Evolutionary conservation across 2,888 invertebrate genomes (phyloP), one percentile per base, ranked within the genome.

Genomic region (Bugula neritina): DNA sequence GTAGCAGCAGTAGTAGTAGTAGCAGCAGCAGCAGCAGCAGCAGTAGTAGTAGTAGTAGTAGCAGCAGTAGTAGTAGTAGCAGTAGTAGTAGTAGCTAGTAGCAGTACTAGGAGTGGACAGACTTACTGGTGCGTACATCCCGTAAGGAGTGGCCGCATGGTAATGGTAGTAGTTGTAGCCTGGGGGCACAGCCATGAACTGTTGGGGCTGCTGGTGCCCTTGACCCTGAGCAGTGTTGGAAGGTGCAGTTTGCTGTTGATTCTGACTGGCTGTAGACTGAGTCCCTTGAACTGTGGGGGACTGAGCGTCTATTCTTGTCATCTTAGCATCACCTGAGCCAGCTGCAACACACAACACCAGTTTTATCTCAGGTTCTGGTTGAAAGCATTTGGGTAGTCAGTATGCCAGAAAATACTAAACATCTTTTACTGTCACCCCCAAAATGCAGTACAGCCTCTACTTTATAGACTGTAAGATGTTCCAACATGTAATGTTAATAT

Each of bases 281-380:
- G 63, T 10, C 2, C 63, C 63, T 34, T 63, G 63, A 2, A 34
- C 63, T 34, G 63, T 63, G 29, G 63, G 63, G 31, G 63, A 63
- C n/a, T 63, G 63, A 63, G 63, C 63, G 25, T 57, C 57, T 57
- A 57, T 23, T n/a, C 57, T 17, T 25, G 63, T 63, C 63, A 63
- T 63, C 63, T 63, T 63, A 25, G 10, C 34, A 31, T 63, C 63
- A 2, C 63, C 63, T 63, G 63, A 21, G 10, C 63, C 63, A 31
- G 25, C 63, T 27, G 31, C n/a, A 43, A 43, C 5, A 17, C 43
- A 43, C 10, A n/a, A n/a, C n/a, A n/a, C n/a, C n/a, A n/a, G n/a
- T n/a, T n/a, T n/a, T n/a, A n/a, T n/a, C n/a, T n/a, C n/a, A n/a
- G n/a, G n/a, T n/a, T n/a, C n/a, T n/a, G n/a, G n/a, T n/a, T n/a